Percentiles rank a stretch among this genome's conserved stretches.
Evolutionary conservation across 2,888 invertebrate species (phyloP).

Genomic region (Ophion costatus): DNA sequence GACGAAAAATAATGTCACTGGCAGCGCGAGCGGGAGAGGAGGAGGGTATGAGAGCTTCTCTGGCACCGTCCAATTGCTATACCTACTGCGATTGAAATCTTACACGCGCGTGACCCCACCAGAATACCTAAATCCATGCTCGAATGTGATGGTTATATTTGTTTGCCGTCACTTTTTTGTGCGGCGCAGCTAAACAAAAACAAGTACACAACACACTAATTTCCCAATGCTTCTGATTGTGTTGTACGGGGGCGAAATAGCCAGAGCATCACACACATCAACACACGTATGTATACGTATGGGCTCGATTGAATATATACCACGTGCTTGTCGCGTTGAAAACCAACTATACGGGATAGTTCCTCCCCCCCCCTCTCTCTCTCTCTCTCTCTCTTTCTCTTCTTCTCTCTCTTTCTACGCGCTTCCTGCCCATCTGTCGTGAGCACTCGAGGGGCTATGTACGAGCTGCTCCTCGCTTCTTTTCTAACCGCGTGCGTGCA

Average conservation of each 20-base stretch:
- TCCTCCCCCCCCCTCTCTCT: slow-evolving; percentile 14
- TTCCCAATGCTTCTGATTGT: slow-evolving; percentile 47
- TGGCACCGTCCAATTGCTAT: slow-evolving; percentile 71
- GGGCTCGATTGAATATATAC: slow-evolving; percentile 10
- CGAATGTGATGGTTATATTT: slow-evolving; percentile 55
- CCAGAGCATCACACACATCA: slow-evolving; percentile 10
- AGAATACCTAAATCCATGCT: slow-evolving; percentile 40
- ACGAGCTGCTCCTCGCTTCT: slow-evolving; percentile 38
- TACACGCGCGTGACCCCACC: slow-evolving; percentile 66
- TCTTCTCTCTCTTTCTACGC: too few relatives aligned
- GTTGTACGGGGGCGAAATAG: slow-evolving; percentile 19
- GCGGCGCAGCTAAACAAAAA: slow-evolving; percentile 67
- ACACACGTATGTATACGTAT: neutral
- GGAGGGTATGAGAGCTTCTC: slow-evolving; percentile 48
- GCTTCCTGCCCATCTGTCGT: slow-evolving; percentile 71
- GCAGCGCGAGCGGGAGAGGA: slow-evolving; percentile 9
- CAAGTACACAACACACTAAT: slow-evolving; percentile 41
- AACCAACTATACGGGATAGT: slow-evolving; percentile 42
- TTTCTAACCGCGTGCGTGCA: slow-evolving; percentile 30
- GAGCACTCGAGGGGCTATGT: slow-evolving; percentile 50
- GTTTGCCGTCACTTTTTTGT: slow-evolving; percentile 18
- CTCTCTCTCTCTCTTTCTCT: neutral
- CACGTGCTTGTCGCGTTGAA: slow-evolving; percentile 39
- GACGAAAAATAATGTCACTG: slow-evolving; percentile 53
- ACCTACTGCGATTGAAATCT: slow-evolving; percentile 75